Conservation (phyloP, 2,888 invertebrate species). For the Netelia fuscicornis region DNA sequence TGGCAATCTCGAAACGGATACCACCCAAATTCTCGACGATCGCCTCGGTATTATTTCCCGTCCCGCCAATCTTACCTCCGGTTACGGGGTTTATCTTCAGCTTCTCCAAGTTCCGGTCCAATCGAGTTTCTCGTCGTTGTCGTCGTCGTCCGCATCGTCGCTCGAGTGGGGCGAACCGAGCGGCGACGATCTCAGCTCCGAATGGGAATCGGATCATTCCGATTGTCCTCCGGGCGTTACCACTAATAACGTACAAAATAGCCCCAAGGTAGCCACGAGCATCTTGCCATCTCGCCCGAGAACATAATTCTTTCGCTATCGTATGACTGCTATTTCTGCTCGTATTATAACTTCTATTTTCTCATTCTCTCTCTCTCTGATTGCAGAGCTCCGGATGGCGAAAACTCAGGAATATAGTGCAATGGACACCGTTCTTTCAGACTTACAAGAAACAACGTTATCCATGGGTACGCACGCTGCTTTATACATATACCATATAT, state of each 20-base stretch:
- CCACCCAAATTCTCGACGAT: slow-evolving; percentile 4
- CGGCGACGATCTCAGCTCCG: slow-evolving; percentile 95
- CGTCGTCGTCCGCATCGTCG: slow-evolving; percentile 81
- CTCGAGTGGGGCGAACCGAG: slow-evolving; percentile 95
- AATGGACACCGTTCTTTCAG: slow-evolving; percentile 98
- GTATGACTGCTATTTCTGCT: background rate
- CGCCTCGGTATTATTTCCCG: slow-evolving; percentile 19
- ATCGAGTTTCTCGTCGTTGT: slow-evolving; percentile 53
- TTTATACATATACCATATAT: slow-evolving; percentile 13
- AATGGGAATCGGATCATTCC: slow-evolving; percentile 93
- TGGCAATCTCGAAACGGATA: slow-evolving; percentile 35
- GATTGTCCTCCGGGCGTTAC: slow-evolving; percentile 64
- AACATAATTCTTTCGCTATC: background rate
- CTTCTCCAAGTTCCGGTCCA: slow-evolving; percentile 89
- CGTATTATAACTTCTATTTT: too few species aligned
- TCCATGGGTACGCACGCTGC: slow-evolving; percentile 91
- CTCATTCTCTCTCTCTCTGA: slow-evolving; percentile 69
- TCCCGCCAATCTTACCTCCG: slow-evolving; percentile 79
- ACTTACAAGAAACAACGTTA: slow-evolving; percentile 98
- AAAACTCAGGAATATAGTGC: slow-evolving; percentile 96
- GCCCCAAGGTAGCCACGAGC: slow-evolving; percentile 67
- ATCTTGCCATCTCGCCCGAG: background rate
- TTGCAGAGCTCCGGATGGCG: slow-evolving; percentile 97
- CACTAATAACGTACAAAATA: slow-evolving; percentile 61
- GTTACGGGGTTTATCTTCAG: slow-evolving; percentile 92